Base-by-base conservation (phyloP, 2,888 invertebrate species). In the Apodemia hepburni region DNA sequence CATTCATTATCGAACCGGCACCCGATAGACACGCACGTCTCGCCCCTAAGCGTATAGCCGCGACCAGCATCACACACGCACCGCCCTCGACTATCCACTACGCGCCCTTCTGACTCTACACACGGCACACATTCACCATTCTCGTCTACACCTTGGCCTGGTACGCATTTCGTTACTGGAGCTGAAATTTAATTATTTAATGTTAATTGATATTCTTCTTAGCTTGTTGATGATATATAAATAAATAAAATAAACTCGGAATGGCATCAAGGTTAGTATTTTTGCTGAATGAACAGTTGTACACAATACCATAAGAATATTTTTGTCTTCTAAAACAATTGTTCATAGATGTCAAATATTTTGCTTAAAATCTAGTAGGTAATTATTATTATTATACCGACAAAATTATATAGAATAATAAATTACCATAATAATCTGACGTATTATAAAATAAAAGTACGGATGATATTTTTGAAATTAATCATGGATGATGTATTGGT, bases 41-140 rank as follows among this genome's bases (percentile, higher is more conserved):
- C 93, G 65, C 96, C 96, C 67, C 96, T 96, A 35, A 95, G 93
- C 17, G 95, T 94, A 82, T 95, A 94, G 35, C 97, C 97, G 64
- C 95, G 94, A 69, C 95, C 95, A 7, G 95, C 83, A 62, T 96
- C 97, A 76, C 97, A 98, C 0, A 96, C 94, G 76, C 97, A 98
- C 58, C 95, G 95, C 0, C 97, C 97, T 51, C 94, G 93, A 62
- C 94, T 93, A 73, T 96, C 96, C 29, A 97, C 91, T 66, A 95
- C 93, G 76, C 94, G 94, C 2, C 97, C 97, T 69, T 94, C 93
- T 66, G 94, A 94, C 33, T 92, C 87, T 15, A 92, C 90, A 75
- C 98, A 97, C 1, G 95, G 94, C 8, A 94, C 92, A 75, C 97
- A 97, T 75, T 96, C 94, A 61, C 97, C 97, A 71, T 94, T 93